phyloP scores from a whole-genome alignment of 2,797 vertebrate species.

The Protonibea diacanthus region DNA sequence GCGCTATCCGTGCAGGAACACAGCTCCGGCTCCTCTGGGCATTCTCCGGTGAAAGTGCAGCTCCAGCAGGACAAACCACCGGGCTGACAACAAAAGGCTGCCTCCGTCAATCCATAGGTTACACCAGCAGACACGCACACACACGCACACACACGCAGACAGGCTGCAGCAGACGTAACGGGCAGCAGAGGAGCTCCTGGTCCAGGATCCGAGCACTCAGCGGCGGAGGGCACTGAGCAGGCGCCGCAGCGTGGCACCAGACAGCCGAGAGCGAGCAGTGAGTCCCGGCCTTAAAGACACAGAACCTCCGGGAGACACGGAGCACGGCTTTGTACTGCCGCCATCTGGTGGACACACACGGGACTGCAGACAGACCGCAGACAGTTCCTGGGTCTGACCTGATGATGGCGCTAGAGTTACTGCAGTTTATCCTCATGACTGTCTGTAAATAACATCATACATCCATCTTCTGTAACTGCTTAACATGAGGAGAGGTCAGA shows the following conservation, averaged over 20 bases:
- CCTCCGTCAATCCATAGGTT: conserved; percentile 52
- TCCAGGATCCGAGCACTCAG: conserved; percentile 31
- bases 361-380: not conserved
- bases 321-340: conserved; percentile 5
- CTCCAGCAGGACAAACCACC: conserved; percentile 48
- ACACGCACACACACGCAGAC: not conserved
- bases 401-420: too few species aligned
- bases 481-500: too few species aligned
- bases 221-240: conserved; percentile 58
- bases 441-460: too few species aligned
- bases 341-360: conserved; percentile 46
- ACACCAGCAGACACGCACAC: conserved; percentile 6
- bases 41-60: conserved; percentile 65
- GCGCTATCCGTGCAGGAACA: conserved; percentile 63
- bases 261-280: conserved; percentile 25
- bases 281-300: conserved; percentile 62
- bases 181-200: conserved; percentile 32
- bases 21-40: conserved; percentile 56
- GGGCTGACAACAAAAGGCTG: conserved; percentile 70
- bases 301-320: conserved; percentile 21
- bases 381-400: too few species aligned
- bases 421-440: too few species aligned
- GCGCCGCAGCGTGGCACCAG: conserved; percentile 68
- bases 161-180: not conserved
- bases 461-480: too few species aligned